Base-by-base conservation (phyloP, 2,888 invertebrate genomes). In the Megamerina dolium region DNA sequence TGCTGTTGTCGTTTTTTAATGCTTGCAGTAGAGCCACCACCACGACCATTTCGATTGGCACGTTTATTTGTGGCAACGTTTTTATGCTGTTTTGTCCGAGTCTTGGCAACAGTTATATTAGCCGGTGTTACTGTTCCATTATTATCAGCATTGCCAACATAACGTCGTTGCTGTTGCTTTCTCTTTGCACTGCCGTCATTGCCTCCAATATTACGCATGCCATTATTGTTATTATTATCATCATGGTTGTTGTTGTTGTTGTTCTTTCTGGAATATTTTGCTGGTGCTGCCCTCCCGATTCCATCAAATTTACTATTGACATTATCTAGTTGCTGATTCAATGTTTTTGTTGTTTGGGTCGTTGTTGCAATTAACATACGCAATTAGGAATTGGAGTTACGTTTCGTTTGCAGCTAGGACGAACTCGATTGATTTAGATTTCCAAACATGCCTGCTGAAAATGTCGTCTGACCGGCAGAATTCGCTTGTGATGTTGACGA, bases 391-490 rank as follows among this genome's bases (percentile, higher is more conserved):
- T 70, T 70, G 47, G 70, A 70, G 63, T 69, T 70, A 50, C 70
- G 66, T 60, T 68, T 72, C 49, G 66, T 74, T 70, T 64, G 68
- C 62, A 75, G 77, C 79, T 80, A 81, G 75, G 81, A 81, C 62
- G 81, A 81, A 68, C 80, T 80, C 49, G 80, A 80, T 48, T 80
- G 80, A 67, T 80, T 80, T 75, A 81, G 76, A 61, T 80, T 80
- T 61, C 78, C 78, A 71, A 80, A 80, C 78, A 79, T 79, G 63
- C 78, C 79, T 56, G 78, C 74, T 61, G 75, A 75, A 61, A 78
- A 78, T 49, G 72, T 67, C 34, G 70, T 70, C 52, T 71, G 72
- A 30, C 67, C 68, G 21, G 62, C 65, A 40, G 67, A 67, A 46
- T 67, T 68, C 33, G 65, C 68, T 48, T 63, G 67, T 46, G 69